Base-by-base conservation (phyloP, 2,113 vertebrate species). In the Grammomys dolichurus region DNA sequence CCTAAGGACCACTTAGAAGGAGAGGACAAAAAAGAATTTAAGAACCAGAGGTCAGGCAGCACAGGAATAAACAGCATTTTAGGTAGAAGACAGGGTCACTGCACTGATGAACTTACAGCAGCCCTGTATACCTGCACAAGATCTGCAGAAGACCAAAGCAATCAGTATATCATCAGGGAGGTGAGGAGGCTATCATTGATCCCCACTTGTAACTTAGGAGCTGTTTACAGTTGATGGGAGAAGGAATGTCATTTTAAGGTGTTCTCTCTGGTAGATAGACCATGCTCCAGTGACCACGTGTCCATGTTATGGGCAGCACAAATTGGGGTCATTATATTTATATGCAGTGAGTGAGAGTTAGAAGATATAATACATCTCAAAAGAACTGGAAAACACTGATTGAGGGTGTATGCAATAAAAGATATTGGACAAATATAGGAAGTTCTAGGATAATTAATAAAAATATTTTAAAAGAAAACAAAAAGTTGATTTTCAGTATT, bases 281-380 rank as follows among this genome's bases (percentile, higher is more conserved):
- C 48, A 9, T 10, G 7, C 28, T 54, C 8, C 28, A 36, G 48
- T 80, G 48, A 36, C 26, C 7, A 10, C 48, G 33, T 36, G 54
- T 36, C 16, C 16, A 54, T 76, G 24, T 28, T 5, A 26, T 76
- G 43, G 12, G 1, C 2, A 48, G 2, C 5, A 48, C 9, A 48
- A 31, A 48, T 31, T 48, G 43, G 12, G 13, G 48, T 77, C 12
- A 48, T 12, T 48, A 48, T 6, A 77, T 28, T 31, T 77, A 51
- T 7, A 77, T 31, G 28, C 1, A 0, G 1, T 48, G 26, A 28
- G 6, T 48, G 2, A 7, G 13, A 33, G 7, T 14, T 24, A 26
- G 22, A 19, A 75, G 40, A 46, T 12, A 43, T 11, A 46, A 43
- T 46, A 46, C 9, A 75, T 46, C 10, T 26, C 4, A 46, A 26